phyloP scores from a whole-genome alignment of 2,113 vertebrate species.

The Chaetura pelagica region DNA sequence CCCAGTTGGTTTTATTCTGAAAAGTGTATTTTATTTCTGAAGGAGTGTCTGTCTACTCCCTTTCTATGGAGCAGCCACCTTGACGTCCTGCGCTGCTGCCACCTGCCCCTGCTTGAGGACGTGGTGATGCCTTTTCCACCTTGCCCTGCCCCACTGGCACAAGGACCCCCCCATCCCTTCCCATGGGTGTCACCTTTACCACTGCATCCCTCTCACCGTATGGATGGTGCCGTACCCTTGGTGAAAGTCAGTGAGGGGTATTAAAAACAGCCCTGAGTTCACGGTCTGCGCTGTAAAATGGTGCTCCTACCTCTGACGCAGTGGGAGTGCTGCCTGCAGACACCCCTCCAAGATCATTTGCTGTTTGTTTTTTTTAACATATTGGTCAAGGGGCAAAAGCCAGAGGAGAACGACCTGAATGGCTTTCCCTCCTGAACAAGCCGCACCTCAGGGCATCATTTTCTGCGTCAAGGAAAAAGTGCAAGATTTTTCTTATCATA shows the following conservation, averaged over 20 bases:
- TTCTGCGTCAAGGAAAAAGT: conserved; percentile 10
- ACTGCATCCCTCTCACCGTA: accelerated
- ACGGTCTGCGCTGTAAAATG: accelerated
- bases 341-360: not conserved
- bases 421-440: not conserved
- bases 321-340: not conserved
- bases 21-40: not conserved
- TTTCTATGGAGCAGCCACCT: not conserved
- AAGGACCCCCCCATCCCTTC: not conserved
- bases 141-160: not conserved
- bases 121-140: not conserved
- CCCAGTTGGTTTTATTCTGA: not conserved
- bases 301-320: accelerated
- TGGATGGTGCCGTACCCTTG: not conserved
- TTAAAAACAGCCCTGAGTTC: not conserved
- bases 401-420: not conserved
- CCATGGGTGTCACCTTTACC: not conserved
- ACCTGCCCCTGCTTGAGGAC: not conserved
- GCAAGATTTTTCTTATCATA: not conserved
- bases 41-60: not conserved
- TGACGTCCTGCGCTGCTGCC: not conserved
- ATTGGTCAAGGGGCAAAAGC: not conserved
- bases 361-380: not conserved
- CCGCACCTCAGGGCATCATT: not conserved
- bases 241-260: not conserved